Percentiles rank a stretch among this genome's conserved stretches.
Evolutionary conservation across 2,113 vertebrate species (phyloP).

Genomic region (Emydocephalus ijimae): DNA sequence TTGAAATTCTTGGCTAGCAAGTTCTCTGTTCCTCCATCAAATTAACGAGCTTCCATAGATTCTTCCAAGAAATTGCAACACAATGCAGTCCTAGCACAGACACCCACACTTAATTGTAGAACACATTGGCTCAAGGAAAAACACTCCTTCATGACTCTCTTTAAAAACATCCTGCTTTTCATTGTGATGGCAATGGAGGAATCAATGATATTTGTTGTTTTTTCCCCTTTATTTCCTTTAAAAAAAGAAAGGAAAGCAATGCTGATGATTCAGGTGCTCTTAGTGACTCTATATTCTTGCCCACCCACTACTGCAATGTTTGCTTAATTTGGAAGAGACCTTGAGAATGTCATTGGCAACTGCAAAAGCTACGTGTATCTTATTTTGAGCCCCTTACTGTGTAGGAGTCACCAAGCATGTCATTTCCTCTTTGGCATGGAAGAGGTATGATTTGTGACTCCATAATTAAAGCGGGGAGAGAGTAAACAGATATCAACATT

Average conservation of each 20-base stretch:
- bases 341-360: background rate
- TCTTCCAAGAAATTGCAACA: background rate
- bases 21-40: background rate
- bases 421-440: background rate
- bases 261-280: constrained; percentile 17
- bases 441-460: background rate
- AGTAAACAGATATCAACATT: background rate
- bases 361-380: background rate
- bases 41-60: background rate
- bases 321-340: background rate
- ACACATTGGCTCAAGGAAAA: background rate
- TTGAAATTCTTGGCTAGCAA: background rate
- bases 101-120: background rate
- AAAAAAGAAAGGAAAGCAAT: background rate
- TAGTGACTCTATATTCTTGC: background rate
- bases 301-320: background rate
- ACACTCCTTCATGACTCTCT: background rate
- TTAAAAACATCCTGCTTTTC: background rate
- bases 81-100: too few species aligned
- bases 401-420: background rate
- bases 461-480: background rate
- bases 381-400: background rate
- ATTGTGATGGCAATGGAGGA: background rate
- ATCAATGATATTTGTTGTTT: background rate
- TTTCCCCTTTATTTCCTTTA: background rate